phyloP scores from a whole-genome alignment of 2,113 vertebrate genomes.

The Camelus dromedarius region DNA sequence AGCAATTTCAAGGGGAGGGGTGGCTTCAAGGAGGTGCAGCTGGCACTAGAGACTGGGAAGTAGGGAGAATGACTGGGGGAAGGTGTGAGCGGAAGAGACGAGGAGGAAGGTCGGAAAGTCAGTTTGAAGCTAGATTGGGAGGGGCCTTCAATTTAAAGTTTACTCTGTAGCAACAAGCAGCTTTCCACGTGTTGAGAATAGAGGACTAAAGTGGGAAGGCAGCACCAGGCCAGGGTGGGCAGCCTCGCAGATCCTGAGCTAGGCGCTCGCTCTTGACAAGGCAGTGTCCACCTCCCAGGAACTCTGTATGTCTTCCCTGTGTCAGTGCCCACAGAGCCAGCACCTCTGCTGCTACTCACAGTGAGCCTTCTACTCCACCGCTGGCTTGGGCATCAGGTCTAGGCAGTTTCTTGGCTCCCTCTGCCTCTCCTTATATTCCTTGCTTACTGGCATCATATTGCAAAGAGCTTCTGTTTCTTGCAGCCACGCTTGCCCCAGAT shows the following conservation, averaged over 20 bases:
- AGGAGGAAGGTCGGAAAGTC: background rate
- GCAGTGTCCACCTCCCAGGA: background rate
- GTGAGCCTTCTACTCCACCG: background rate
- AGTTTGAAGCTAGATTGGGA: background rate
- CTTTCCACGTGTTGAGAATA: background rate
- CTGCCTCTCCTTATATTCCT: background rate
- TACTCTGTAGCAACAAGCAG: background rate
- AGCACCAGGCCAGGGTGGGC: no score
- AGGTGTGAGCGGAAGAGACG: background rate
- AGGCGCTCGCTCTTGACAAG: background rate
- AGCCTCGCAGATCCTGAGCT: background rate
- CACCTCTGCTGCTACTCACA: background rate
- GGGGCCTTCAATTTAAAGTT: slow-evolving; percentile 14
- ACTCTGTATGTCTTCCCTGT: background rate
- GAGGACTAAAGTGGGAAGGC: background rate
- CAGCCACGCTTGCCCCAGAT: background rate
- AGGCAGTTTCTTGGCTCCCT: slow-evolving; percentile 32
- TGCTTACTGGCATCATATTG: slow-evolving; percentile 52
- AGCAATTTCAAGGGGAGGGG: background rate
- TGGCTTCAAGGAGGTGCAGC: slow-evolving; percentile 13
- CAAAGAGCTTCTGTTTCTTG: slow-evolving; percentile 67
- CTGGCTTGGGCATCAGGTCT: background rate
- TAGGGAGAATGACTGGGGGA: background rate
- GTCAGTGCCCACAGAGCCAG: background rate
- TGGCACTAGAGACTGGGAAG: background rate